Evolutionary conservation across 2,888 invertebrate species (phyloP), one percentile per base, ranked within the genome.

Genomic region (Drosophila paramelanica): DNA sequence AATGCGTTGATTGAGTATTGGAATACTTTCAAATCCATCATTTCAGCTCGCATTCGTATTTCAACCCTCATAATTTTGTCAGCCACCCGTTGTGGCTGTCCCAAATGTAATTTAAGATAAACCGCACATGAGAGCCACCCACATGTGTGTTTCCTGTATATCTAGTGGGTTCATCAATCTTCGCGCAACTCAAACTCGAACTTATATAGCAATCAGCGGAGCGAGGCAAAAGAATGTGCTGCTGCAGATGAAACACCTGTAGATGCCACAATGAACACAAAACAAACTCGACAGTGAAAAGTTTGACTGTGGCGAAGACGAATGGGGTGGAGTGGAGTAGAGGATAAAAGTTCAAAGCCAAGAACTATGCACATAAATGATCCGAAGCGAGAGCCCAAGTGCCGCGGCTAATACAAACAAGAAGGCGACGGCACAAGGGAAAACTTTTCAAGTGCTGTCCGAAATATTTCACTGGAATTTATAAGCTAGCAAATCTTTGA

Each of bases 401-500:
- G 74, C 53, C 76, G 60, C 51, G 77, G 72, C 88, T 79, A 79
- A 84, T 79, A 74, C 88, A 87, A 87, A 68, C 85, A 61, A 46
- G 27, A 47, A 55, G 50, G 38, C 42, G 23, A 64, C 25, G 42
- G 51, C 49, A 43, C 33, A 51, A 46, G 60, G 49, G 51, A 53
- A 77, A 88, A 83, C 85, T 83, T 83, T 81, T 88, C 88, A 85
- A 83, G 80, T 79, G 77, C 85, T 82, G 80, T 82, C 66, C 77
- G 49, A 77, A 68, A 81, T 85, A 83, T 85, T 83, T 88, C 77
- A 73, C 65, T 79, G 79, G 85, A 88, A 83, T 88, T 83, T 83
- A 82, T 82, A 85, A 84, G 84, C 88, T 67, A 69, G 67, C 84
- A 84, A 86, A 88, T 86, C 83, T 64, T 42, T 45, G 65, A 56